Evolutionary conservation across 2,888 invertebrate species (phyloP), one percentile per base, ranked within the genome.

Genomic region (Monoplex corrugatus): DNA sequence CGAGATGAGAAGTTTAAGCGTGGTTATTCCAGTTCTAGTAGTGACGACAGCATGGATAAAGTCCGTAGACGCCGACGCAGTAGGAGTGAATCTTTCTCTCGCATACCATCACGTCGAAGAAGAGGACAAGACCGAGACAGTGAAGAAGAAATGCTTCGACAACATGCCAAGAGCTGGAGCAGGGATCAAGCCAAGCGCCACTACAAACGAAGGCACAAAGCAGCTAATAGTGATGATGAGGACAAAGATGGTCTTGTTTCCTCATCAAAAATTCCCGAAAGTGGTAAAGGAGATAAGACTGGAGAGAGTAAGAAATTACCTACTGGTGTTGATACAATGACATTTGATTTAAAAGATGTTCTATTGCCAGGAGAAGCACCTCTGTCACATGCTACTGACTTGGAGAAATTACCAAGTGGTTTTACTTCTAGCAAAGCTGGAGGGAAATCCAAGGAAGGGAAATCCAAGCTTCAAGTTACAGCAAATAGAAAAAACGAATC

Each of bases 361-460:
- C 40, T 88, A 44, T 43, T 88, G 50, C 88, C 88, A 40, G 88
- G 88, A 40, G 88, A 88, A 88, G 32, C 32, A 43, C 68, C 45
- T 40, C 43, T 28, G 2, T 38, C 16, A 40, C 68, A 44, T 44
- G 35, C 16, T 8, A 13, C 85, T 35, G 44, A 43, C 5, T 86
- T 68, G 23, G 28, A 68, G 40, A 43, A 6, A 38, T 6, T 40
- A 63, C 19, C 83, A n/a, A 38, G 23, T 75, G 45, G 57, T 57
- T 57, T 57, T 32, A 50, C 84, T 57, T 57, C 84, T 32, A 57
- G 13, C 3, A 38, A 57, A 50, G 35, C 57, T 50, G 57, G 57
- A 32, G 23, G 32, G 57, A 57, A 23, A 28, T 19, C 35, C 84
- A 50, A 84, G 38, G 57, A 32, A 23, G 32, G 57, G 38, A 23